phyloP scores from a whole-genome alignment of 2,113 vertebrate genomes.

The Alligator sinensis region DNA sequence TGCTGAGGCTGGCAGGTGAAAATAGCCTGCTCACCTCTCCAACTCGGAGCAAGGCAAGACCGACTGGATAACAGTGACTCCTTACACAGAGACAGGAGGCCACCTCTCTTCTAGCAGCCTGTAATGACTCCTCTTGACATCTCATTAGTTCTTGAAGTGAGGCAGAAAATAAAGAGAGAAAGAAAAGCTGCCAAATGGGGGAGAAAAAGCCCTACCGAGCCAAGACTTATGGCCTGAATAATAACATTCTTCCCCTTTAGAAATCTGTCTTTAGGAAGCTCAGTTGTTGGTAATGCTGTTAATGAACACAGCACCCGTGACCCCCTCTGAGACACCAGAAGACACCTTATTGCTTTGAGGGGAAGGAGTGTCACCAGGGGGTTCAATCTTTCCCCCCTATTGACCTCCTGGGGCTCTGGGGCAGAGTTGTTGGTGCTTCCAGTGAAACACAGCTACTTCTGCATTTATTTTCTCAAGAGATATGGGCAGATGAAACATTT shows the following conservation, averaged over 20 bases:
- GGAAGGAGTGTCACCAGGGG: neutral
- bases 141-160: neutral
- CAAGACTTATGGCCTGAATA: neutral
- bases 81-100: neutral
- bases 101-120: neutral
- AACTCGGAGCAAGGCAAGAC: neutral
- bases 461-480: neutral
- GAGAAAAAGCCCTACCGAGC: neutral
- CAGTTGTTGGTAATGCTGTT: neutral
- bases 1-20: neutral
- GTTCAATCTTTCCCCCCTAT: neutral
- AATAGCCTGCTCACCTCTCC: neutral
- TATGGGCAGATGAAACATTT: too few species aligned
- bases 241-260: neutral
- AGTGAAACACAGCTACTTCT: neutral
- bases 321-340: neutral
- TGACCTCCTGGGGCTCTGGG: neutral
- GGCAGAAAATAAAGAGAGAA: neutral
- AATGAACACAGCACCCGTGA: neutral
- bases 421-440: too few species aligned
- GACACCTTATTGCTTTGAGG: neutral
- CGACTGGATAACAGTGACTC: neutral
- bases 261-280: neutral
- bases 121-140: neutral
- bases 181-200: neutral